A percentile compares a stretch with the other conserved stretches of the same genome.
Evolutionary conservation across 2,888 invertebrate genomes (phyloP).

Genomic region (Idaea biselata): DNA sequence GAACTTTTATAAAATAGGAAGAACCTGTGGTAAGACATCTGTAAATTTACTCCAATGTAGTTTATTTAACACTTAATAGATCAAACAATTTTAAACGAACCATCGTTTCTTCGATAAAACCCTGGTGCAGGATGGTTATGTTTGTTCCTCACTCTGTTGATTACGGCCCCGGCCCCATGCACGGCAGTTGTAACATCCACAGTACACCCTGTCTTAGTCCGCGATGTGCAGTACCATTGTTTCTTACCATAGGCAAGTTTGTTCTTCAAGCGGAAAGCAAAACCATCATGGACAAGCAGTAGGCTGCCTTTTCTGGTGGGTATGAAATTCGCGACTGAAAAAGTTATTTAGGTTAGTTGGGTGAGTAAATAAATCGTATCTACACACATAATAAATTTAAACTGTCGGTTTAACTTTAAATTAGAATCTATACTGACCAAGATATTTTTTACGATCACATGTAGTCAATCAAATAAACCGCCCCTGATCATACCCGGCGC

Average conservation of each 20-base stretch:
- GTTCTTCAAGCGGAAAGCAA: conserved; percentile 67
- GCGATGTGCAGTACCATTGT: conserved; percentile 70
- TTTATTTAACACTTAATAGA: not conserved
- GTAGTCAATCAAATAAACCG: too few species aligned
- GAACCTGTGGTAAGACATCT: not conserved
- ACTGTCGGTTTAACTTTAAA: too few species aligned
- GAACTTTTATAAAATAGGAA: not conserved
- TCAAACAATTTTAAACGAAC: conserved; percentile 66
- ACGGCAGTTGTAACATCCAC: conserved; percentile 63
- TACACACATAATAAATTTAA: not conserved
- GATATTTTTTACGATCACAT: too few species aligned
- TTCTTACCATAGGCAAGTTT: conserved; percentile 71
- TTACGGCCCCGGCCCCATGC: conserved; percentile 48
- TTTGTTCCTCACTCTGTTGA: conserved; percentile 58
- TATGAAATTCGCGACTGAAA: conserved; percentile 68
- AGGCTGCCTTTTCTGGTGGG: conserved; percentile 67
- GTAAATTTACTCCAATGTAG: not conserved
- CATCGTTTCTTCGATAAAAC: conserved; percentile 62
- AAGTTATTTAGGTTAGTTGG: conserved; percentile 7
- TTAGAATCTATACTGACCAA: too few species aligned
- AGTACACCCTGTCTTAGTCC: conserved; percentile 65
- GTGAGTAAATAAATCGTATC: not conserved
- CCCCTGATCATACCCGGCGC: too few species aligned
- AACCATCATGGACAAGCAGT: conserved; percentile 63
- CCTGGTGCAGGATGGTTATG: conserved; percentile 68